phyloP scores from a whole-genome alignment of 2,113 vertebrate genomes.

The Lophochroa leadbeateri region DNA sequence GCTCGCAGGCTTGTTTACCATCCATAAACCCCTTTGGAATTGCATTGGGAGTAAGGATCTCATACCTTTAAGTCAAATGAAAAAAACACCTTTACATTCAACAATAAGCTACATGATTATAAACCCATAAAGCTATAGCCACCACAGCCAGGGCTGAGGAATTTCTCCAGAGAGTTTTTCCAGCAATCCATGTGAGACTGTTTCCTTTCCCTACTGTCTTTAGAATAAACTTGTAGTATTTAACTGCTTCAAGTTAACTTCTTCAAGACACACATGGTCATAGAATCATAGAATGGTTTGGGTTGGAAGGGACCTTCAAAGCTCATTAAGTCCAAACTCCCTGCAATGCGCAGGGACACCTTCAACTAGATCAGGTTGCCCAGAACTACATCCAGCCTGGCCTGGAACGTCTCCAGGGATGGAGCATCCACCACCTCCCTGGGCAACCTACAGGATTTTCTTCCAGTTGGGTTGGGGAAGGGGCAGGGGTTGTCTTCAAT shows the following conservation, averaged over 20 bases:
- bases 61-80: conserved; percentile 81
- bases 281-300: background rate
- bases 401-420: background rate
- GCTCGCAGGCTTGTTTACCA: conserved; percentile 96
- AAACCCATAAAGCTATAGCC: background rate
- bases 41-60: conserved; percentile 97
- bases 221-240: background rate
- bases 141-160: background rate
- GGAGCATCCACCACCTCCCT: background rate
- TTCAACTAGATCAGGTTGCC: background rate
- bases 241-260: background rate
- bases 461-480: rapidly evolving
- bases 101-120: background rate
- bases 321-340: background rate
- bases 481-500: background rate
- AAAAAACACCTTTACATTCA: background rate
- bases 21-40: conserved; percentile 99
- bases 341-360: background rate
- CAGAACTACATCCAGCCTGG: background rate
- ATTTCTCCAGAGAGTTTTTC: background rate
- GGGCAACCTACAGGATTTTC: background rate
- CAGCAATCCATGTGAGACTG: background rate
- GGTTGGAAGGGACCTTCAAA: background rate
- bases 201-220: background rate
- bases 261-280: background rate